A percentile compares a stretch with the other conserved stretches of the same genome.
phyloP scores from a whole-genome alignment of 2,888 invertebrate genomes.

The Arctia plantaginis region DNA sequence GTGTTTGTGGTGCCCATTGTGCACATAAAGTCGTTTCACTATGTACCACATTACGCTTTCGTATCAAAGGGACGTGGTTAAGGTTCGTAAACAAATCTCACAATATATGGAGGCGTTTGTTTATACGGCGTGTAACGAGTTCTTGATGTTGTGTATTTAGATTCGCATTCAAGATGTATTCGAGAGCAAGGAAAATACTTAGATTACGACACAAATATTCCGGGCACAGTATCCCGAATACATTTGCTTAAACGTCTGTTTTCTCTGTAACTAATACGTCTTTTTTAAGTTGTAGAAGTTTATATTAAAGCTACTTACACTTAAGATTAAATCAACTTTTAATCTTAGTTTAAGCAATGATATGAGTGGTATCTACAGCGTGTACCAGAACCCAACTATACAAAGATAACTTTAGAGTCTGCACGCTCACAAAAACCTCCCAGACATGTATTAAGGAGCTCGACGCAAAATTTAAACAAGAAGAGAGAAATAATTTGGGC shows the following conservation, averaged over 20 bases:
- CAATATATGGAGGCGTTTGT: conserved; percentile 39
- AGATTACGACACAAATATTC: conserved; percentile 6
- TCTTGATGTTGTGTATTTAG: conserved; percentile 51
- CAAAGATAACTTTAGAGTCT: conserved; percentile 4
- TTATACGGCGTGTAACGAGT: conserved; percentile 47
- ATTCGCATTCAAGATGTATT: conserved; percentile 23
- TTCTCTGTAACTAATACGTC: background rate
- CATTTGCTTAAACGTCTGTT: background rate
- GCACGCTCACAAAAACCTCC: conserved; percentile 23
- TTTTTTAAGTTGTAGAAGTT: background rate
- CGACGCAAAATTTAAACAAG: conserved; percentile 35
- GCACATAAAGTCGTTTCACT: conserved; percentile 27
- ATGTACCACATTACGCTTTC: conserved; percentile 31
- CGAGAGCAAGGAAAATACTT: conserved; percentile 15
- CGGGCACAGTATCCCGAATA: background rate
- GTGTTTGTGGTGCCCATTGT: conserved; percentile 31
- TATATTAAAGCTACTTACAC: background rate
- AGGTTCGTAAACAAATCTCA: conserved; percentile 45
- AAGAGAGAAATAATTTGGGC: conserved; percentile 41
- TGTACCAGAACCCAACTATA: background rate
- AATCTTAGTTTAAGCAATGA: background rate
- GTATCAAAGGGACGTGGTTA: conserved; percentile 47
- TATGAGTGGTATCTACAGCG: background rate
- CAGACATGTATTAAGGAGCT: conserved; percentile 41
- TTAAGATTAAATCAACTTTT: background rate